Evolutionary conservation across 2,113 vertebrate species (phyloP), one percentile per base, ranked within the genome.

Genomic region (Malurus melanocephalus): DNA sequence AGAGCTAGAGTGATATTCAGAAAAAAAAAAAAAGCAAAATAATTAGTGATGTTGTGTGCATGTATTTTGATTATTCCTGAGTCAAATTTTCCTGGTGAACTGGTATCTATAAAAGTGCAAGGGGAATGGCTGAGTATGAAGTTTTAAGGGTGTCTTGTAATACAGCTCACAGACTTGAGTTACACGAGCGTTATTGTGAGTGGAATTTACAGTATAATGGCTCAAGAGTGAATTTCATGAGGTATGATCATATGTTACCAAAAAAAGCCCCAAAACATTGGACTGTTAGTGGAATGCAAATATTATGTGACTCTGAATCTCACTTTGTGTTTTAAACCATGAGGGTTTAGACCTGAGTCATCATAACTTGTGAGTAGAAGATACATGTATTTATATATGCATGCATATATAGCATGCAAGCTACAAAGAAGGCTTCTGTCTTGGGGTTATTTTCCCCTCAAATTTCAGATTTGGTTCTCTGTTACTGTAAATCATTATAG

Each of bases 291-390:
- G 59, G 71, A 85, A 93, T 0, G 0, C 80, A 91, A 80, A 79
- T 65, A 64, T 57, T 80, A 27, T 26, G 51, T 88, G 90, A 75
- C 66, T 85, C 80, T 73, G 85, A 92, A 72, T 91, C 65, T 90
- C 68, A 33, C 68, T 83, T 88, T 24, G 53, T 91, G 68, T 94
- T 93, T 92, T 88, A 85, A 96, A 86, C 69, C 43, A 55, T 38
- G 28, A 60, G 42, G 88, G 73, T 91, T 95, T 93, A 80, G 88
- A 55, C 89, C 64, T 94, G 93, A 96, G 85, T 93, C 89, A 86
- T 33, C 45, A 3, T 75, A 84, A 80, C 66, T 68, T 40, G 30
- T 35, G 71, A 89, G 46, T 72, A 84, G 51, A 35, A 61, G 7
- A 46, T 62, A 46, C 45, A 20, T 15, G 28, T 19, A 13, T 59